A percentile compares a stretch with the other conserved stretches of the same genome.
Evolutionary conservation across 2,113 vertebrate genomes (phyloP).

Genomic region (Nycticorax nycticorax): DNA sequence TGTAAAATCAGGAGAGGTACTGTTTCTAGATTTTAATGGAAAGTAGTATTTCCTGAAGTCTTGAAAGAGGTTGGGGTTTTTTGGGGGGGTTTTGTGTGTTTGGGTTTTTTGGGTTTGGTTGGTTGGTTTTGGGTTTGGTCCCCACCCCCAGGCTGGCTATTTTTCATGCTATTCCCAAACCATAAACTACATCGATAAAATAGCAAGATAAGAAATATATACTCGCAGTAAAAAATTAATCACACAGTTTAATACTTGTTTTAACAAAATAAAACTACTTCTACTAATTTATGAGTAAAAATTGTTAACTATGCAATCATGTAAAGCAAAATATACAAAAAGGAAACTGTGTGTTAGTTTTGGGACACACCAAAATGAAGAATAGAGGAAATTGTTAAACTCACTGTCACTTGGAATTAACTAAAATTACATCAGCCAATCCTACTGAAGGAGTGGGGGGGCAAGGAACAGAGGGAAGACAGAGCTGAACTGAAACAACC

Average conservation of each 20-base stretch:
- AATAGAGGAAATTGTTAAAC: not conserved
- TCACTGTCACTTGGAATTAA: not conserved
- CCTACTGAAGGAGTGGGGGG: not conserved
- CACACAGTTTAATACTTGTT: not conserved
- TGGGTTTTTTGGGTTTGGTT: too few relatives aligned
- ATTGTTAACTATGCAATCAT: not conserved
- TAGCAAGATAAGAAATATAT: not conserved
- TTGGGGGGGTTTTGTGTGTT: too few relatives aligned
- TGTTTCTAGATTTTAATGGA: not conserved
- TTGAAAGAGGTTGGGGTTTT: not conserved
- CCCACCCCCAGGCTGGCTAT: not conserved
- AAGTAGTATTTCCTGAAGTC: not conserved
- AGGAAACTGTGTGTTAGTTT: not conserved
- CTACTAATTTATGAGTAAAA: not conserved
- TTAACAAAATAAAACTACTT: not conserved
- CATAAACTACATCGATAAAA: not conserved
- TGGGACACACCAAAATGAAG: fast-evolving
- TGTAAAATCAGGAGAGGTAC: not conserved
- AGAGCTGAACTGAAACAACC: not conserved
- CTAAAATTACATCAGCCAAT: not conserved
- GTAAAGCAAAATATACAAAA: not conserved
- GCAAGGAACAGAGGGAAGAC: not conserved
- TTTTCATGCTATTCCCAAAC: not conserved
- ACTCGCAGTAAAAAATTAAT: not conserved
- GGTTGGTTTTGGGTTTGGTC: too few relatives aligned